Evolutionary conservation across 2,888 invertebrate species (phyloP).

Genomic region (Perizoma affinitatum): DNA sequence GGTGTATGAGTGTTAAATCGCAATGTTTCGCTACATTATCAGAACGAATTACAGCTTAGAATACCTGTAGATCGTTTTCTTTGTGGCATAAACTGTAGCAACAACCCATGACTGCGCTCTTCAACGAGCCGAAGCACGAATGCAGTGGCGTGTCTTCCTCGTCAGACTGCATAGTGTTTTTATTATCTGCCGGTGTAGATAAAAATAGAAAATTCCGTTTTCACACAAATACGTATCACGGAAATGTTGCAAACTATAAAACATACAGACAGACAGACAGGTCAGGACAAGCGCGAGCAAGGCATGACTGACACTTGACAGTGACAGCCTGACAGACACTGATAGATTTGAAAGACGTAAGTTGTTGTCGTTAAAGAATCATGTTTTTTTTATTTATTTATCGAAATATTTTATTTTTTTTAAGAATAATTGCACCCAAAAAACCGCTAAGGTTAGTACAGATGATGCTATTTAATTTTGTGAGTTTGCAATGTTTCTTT

Average conservation of each 20-base stretch:
- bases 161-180: conserved; percentile 79
- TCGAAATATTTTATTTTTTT: no score
- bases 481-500: no score
- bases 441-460: no score
- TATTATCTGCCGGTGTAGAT: conserved; percentile 61
- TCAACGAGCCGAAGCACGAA: conserved; percentile 80
- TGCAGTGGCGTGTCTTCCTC: conserved; percentile 73
- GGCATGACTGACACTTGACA: no score
- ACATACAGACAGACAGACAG: conserved; percentile 5
- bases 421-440: no score
- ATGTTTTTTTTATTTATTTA: no score
- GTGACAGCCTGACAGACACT: conserved; percentile 1
- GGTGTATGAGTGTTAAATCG: conserved; percentile 8
- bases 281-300: no score
- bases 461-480: no score
- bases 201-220: conserved; percentile 75
- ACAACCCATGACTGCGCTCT: conserved; percentile 85
- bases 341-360: no score
- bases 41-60: conserved; percentile 32
- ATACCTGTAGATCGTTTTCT: conserved; percentile 87
- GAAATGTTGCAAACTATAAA: conserved; percentile 20
- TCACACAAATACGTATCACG: conserved; percentile 50
- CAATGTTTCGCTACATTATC: conserved; percentile 6
- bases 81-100: conserved; percentile 90
- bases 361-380: no score